Percentiles rank a stretch among this genome's conserved stretches.
Evolutionary conservation across 1,140 invertebrate genomes (phyloP).

Genomic region (Aradophagus sp.): DNA sequence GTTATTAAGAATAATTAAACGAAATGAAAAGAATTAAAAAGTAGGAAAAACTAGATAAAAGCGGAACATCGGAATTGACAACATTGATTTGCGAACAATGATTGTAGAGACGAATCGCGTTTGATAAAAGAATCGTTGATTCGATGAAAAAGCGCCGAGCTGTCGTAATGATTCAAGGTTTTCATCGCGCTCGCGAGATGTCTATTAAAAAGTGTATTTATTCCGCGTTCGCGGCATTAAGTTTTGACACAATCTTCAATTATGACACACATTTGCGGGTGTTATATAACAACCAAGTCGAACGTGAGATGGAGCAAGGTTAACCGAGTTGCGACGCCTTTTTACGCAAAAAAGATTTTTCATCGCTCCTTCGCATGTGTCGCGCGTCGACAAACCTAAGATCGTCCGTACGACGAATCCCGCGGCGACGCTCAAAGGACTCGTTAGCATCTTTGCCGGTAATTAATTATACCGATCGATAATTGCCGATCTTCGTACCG

Average conservation of each 20-base stretch:
- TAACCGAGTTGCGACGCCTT: constrained; percentile 24
- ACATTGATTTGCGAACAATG: no score
- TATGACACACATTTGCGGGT: constrained; percentile 49
- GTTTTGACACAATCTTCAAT: constrained; percentile 56
- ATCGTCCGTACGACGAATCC: no score
- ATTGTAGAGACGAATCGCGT: no score
- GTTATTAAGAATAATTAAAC: no score
- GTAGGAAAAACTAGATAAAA: no score
- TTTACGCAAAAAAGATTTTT: constrained; percentile 7
- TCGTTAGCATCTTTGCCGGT: no score
- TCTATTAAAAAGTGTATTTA: constrained; percentile 50
- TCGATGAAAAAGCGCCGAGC: constrained; percentile 29
- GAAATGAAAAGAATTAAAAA: no score
- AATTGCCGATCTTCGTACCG: no score
- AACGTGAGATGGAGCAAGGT: constrained; percentile 55
- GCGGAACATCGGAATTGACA: no score
- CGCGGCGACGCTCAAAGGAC: no score
- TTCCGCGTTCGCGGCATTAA: constrained; percentile 43
- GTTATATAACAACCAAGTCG: constrained; percentile 50
- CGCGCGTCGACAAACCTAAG: no score
- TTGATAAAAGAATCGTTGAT: constrained; percentile 9
- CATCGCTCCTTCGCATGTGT: constrained; percentile 9
- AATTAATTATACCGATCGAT: no score
- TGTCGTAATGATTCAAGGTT: constrained; percentile 47
- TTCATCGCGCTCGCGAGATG: constrained; percentile 31